Evolutionary conservation across 2,888 invertebrate genomes (phyloP).

Genomic region (Fragum sueziense): DNA sequence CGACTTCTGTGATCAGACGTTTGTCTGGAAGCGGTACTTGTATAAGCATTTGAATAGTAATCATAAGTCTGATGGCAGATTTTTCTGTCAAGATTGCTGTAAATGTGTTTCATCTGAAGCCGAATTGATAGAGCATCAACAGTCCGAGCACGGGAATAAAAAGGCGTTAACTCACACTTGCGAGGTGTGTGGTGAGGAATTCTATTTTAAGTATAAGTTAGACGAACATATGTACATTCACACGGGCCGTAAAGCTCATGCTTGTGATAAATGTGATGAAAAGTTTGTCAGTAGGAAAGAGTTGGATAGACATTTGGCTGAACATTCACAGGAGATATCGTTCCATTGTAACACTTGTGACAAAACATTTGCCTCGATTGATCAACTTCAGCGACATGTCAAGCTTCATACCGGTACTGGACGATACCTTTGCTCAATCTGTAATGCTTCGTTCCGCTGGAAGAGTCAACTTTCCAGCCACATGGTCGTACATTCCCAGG

Average conservation of each 20-base stretch:
- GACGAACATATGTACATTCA: constrained; percentile 59
- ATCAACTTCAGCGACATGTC: constrained; percentile 54
- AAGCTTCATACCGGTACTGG: constrained; percentile 52
- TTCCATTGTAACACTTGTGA: constrained; percentile 59
- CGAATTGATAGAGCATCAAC: constrained; percentile 38
- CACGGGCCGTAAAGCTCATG: constrained; percentile 56
- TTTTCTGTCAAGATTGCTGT: constrained; percentile 52
- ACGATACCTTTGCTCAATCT: constrained; percentile 45
- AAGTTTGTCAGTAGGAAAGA: constrained; percentile 55
- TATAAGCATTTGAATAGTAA: constrained; percentile 53
- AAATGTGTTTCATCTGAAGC: constrained; percentile 29
- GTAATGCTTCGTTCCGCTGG: constrained; percentile 51
- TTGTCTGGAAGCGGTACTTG: constrained; percentile 59
- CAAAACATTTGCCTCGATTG: constrained; percentile 51
- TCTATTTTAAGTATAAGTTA: constrained; percentile 58
- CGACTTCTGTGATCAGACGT: constrained; percentile 58
- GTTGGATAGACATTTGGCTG: constrained; percentile 49
- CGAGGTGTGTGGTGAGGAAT: constrained; percentile 46
- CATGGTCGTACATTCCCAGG: constrained; percentile 53
- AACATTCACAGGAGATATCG: constrained; percentile 55
- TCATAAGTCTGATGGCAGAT: constrained; percentile 44
- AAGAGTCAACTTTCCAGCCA: constrained; percentile 57
- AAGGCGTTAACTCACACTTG: constrained; percentile 53
- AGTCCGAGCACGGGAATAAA: constrained; percentile 40
- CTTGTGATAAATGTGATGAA: constrained; percentile 49